These are phyloP conservation scores for Dioctria linearis DNA, from an alignment of 2,888 invertebrate species.

Conservation along the genomic window DNA sequence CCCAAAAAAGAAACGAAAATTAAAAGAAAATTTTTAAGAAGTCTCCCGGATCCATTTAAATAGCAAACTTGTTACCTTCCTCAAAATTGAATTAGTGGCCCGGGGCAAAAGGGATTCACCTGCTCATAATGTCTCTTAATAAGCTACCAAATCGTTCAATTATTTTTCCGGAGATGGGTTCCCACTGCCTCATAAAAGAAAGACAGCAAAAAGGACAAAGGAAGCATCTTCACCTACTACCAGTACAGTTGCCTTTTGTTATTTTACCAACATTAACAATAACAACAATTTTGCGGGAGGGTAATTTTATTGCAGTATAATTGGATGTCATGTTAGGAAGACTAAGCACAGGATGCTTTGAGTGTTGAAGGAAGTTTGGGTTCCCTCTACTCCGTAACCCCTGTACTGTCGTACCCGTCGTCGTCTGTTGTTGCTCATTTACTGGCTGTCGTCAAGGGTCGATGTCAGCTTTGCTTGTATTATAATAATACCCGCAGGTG, in stretches of 20 bases:
- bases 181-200: constrained; percentile 26
- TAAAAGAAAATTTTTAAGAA: not conserved
- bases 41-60: constrained; percentile 17
- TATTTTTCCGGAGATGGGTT: constrained; percentile 24
- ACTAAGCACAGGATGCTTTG: constrained; percentile 22
- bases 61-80: constrained; percentile 41
- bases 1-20: too few relatives aligned
- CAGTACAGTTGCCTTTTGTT: constrained; percentile 15
- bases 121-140: constrained; percentile 49
- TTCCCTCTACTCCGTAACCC: constrained; percentile 1
- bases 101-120: constrained; percentile 30
- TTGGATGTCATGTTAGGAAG: constrained; percentile 51
- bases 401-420: not conserved
- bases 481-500: constrained; percentile 52
- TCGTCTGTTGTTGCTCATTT: constrained; percentile 15
- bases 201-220: not conserved
- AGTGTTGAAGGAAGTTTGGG: constrained; percentile 34
- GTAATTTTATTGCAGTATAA: constrained; percentile 55
- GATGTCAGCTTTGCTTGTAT: constrained; percentile 47
- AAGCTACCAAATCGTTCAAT: constrained; percentile 50
- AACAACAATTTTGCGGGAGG: constrained; percentile 44
- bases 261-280: constrained; percentile 41
- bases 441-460: constrained; percentile 43
- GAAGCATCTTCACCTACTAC: not conserved
- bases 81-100: constrained; percentile 47